Evolutionary conservation across 2,113 vertebrate species (phyloP).

Genomic region (Poicephalus gulielmi): DNA sequence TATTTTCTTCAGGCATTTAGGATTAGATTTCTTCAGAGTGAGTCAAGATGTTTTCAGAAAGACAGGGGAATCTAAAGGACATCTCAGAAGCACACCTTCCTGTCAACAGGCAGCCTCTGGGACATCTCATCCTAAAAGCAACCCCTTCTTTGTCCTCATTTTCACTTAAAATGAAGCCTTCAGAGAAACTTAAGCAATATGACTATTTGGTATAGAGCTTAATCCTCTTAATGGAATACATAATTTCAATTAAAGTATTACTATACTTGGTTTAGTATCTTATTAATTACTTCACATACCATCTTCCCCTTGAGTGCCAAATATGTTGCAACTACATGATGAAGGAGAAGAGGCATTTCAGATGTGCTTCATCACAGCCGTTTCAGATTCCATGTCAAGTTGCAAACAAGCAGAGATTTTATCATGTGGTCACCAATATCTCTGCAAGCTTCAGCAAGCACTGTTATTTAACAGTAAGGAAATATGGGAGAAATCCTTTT

Average conservation of each 20-base stretch:
- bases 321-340: neutral
- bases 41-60: neutral
- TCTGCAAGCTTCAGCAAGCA: neutral
- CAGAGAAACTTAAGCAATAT: neutral
- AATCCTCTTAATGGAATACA: neutral
- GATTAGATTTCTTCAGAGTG: neutral
- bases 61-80: neutral
- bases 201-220: neutral
- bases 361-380: neutral
- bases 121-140: neutral
- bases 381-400: fast-evolving
- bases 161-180: neutral
- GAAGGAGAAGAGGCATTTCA: neutral
- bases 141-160: neutral
- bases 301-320: neutral
- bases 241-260: neutral
- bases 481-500: neutral
- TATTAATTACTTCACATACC: neutral
- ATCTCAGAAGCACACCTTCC: neutral
- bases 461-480: neutral
- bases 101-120: neutral
- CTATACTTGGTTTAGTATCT: neutral
- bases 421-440: neutral
- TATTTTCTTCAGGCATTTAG: neutral
- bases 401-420: neutral